Percentiles rank a stretch among this genome's conserved stretches.
Evolutionary conservation across 23 tunicate genomes (phyloP).

Genomic region (Pegea sp.): DNA sequence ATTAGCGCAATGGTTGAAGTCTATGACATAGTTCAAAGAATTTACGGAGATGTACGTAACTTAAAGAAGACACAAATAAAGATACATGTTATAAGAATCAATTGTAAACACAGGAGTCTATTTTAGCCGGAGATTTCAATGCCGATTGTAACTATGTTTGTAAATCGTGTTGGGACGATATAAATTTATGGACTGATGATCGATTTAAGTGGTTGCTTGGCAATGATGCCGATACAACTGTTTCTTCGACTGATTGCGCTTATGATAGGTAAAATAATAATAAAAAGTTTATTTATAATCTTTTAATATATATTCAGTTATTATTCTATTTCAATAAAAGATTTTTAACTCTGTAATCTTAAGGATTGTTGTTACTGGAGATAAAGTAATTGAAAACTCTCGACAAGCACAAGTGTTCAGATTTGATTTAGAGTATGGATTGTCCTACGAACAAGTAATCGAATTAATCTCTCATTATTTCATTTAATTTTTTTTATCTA

Average conservation of each 20-base stretch:
- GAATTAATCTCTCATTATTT: background rate
- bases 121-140: constrained; percentile 82
- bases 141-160: constrained; percentile 92
- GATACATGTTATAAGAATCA: background rate
- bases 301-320: background rate
- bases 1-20: constrained; percentile 41
- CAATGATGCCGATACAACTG: constrained; percentile 52
- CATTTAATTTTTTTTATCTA: background rate
- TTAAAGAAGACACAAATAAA: no score
- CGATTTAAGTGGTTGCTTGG: constrained; percentile 51
- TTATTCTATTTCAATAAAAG: background rate
- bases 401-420: constrained; percentile 13
- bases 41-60: constrained; percentile 9
- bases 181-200: constrained; percentile 34
- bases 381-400: constrained; percentile 6
- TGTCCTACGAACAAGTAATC: constrained; percentile 25
- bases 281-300: background rate
- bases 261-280: constrained; percentile 66
- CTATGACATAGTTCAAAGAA: constrained; percentile 11
- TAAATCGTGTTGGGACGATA: constrained; percentile 19
- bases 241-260: constrained; percentile 54
- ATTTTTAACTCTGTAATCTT: background rate
- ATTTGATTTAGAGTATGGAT: constrained; percentile 20
- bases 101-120: constrained; percentile 37
- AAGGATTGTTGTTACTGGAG: constrained; percentile 28